Percentiles rank a stretch among this genome's conserved stretches.
These are phyloP conservation scores for Pogonomyrmex californicus DNA, from an alignment of 1,140 invertebrate species.

Conservation along the genomic window DNA sequence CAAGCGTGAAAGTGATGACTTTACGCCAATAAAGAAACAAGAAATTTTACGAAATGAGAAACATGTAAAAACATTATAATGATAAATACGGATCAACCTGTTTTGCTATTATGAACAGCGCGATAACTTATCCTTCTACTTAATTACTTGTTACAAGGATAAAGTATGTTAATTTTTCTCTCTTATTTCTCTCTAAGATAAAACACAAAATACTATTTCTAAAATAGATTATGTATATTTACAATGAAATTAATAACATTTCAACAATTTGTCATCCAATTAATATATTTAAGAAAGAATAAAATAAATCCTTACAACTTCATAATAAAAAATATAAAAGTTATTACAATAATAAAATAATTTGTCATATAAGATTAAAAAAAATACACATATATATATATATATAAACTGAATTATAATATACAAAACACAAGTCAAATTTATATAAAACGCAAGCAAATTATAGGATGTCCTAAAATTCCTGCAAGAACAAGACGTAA, in stretches of 20 bases:
- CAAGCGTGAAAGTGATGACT: slow-evolving; percentile 50
- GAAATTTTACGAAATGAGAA: slow-evolving; percentile 65
- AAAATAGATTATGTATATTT: background rate
- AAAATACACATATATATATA: slow-evolving; percentile 1
- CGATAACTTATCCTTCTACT: slow-evolving; percentile 69
- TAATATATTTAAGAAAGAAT: too few relatives aligned
- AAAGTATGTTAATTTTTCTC: slow-evolving; percentile 60
- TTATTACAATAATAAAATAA: background rate
- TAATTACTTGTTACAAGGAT: slow-evolving; percentile 64
- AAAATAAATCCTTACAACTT: too few relatives aligned
- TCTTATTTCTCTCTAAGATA: background rate
- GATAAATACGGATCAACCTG: slow-evolving; percentile 13
- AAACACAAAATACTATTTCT: too few relatives aligned
- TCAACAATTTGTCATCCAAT: background rate
- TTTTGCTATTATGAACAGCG: background rate
- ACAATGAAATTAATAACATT: background rate
- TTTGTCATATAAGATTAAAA: background rate
- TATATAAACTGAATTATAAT: background rate
- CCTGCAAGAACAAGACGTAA: too few relatives aligned
- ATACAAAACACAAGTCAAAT: background rate
- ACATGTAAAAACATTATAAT: slow-evolving; percentile 38
- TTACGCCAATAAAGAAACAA: slow-evolving; percentile 37
- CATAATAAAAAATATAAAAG: background rate
- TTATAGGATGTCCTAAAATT: background rate
- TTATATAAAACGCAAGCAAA: background rate